A percentile compares a stretch with the other conserved stretches of the same genome.
These are phyloP conservation scores for Osmerus eperlanus DNA, from an alignment of 2,113 vertebrate species.

Conservation along the genomic window DNA sequence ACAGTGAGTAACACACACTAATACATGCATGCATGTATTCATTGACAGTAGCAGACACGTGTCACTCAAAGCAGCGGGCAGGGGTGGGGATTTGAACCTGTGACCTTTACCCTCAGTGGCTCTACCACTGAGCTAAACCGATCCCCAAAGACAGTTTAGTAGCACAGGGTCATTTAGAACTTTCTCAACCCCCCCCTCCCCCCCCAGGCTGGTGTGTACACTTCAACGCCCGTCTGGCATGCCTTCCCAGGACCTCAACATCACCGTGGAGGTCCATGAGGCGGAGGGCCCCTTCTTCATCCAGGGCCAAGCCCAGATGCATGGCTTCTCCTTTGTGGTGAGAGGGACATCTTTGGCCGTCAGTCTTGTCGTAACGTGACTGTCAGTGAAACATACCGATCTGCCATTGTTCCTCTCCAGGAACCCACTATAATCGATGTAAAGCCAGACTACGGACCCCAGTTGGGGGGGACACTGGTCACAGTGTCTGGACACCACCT, in stretches of 20 bases:
- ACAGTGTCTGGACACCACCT: slow-evolving; percentile 78
- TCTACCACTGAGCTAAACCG: too few species aligned
- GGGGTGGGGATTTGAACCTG: too few species aligned
- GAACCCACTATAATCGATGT: slow-evolving; percentile 75
- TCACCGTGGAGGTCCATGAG: slow-evolving; percentile 77
- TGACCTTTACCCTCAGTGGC: too few species aligned
- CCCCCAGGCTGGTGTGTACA: slow-evolving; percentile 76
- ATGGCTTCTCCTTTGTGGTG: slow-evolving; percentile 85
- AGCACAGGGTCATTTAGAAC: too few species aligned
- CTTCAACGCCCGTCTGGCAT: slow-evolving; percentile 51
- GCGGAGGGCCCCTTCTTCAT: slow-evolving; percentile 64
- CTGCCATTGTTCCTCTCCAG: slow-evolving; percentile 58
- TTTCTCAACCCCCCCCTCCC: too few species aligned
- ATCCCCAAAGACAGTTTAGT: too few species aligned
- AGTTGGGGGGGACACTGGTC: slow-evolving; percentile 80
- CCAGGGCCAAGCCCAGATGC: slow-evolving; percentile 61
- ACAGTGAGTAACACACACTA: slow-evolving; percentile 63
- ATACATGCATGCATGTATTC: background rate
- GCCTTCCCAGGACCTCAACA: slow-evolving; percentile 45
- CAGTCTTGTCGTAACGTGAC: too few species aligned
- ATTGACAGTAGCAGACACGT: background rate
- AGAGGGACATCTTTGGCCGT: background rate
- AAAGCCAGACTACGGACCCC: slow-evolving; percentile 78
- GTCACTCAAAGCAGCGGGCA: too few species aligned
- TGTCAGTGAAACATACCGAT: background rate